A percentile compares a stretch with the other conserved stretches of the same genome.
Evolutionary conservation across 2,888 invertebrate species (phyloP).

Genomic region (Lutraria lutraria): DNA sequence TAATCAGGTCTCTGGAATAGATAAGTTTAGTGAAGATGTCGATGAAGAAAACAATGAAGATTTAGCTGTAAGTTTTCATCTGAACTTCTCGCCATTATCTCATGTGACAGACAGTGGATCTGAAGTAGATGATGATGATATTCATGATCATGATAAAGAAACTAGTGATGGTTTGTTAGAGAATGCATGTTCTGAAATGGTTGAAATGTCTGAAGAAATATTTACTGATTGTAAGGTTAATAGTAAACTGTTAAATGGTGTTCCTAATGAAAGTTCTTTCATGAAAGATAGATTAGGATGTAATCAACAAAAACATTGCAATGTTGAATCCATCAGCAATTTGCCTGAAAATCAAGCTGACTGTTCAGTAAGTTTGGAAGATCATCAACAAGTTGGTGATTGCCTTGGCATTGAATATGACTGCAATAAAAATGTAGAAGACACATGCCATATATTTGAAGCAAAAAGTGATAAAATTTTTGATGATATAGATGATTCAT

Average conservation of each 20-base stretch:
- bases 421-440: neutral
- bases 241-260: neutral
- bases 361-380: neutral
- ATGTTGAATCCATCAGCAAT: neutral
- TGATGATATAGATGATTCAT: neutral
- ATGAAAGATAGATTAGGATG: neutral
- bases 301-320: constrained; percentile 12
- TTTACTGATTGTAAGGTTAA: neutral
- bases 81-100: constrained; percentile 77
- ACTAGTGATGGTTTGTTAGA: neutral
- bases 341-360: neutral
- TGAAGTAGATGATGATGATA: constrained; percentile 50
- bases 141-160: neutral
- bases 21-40: neutral
- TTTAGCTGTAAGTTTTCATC: constrained; percentile 62
- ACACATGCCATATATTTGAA: neutral
- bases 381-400: neutral
- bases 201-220: neutral
- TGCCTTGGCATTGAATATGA: neutral
- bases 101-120: constrained; percentile 58
- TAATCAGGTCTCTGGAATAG: neutral
- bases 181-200: neutral
- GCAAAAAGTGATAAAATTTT: neutral
- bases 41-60: constrained; percentile 31
- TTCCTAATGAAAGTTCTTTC: neutral